Base-by-base conservation (phyloP, 2,888 invertebrate genomes). In the Rhamnusium bicolor region DNA sequence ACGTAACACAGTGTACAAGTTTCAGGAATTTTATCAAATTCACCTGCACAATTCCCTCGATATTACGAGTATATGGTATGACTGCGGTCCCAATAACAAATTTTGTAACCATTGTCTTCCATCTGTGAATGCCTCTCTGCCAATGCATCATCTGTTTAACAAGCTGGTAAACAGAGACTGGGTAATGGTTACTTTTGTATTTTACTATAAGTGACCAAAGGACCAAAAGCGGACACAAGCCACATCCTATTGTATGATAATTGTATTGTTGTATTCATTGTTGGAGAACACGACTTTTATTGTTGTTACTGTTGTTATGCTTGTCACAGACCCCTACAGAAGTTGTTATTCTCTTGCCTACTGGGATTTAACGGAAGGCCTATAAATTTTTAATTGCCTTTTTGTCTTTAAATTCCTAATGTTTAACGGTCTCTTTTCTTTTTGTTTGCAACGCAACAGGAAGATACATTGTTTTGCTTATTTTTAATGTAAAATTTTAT, bases 171-270 rank as follows among this genome's bases (percentile, higher is more conserved):
- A 61, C 61, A 40, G 21, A 16, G 61, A 46, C 21, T n/a, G 46
- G 46, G 61, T 46, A 61, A 61, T 61, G 61, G 61, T 29, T 21
- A 61, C 61, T 46, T 46, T 40, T 61, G 46, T 46, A 21, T 61
- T 61, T 61, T 61, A 18, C 46, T 32, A 18, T n/a, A 27, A 60
- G 46, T 61, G 61, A 61, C 61, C 61, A 46, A 61, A 61, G 19
- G 58, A 18, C 61, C 46, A 6, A 40, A 27, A 40, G 56, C 54
- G 67, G 54, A 24, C 46, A 16, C 69, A 8, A 12, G 32, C 69
- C 49, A 16, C 24, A 32, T 51, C 61, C 69, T 10, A 69, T 69
- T 69, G 69, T 69, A 69, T 61, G 61, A 61, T 69, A 69, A 69
- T 61, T 69, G 61, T 61, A 61, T 61, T 61, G 69, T 69, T 61